A percentile compares a stretch with the other conserved stretches of the same genome.
These are phyloP conservation scores for Heteropelma amictum DNA, from an alignment of 2,888 invertebrate genomes.

Conservation along the genomic window DNA sequence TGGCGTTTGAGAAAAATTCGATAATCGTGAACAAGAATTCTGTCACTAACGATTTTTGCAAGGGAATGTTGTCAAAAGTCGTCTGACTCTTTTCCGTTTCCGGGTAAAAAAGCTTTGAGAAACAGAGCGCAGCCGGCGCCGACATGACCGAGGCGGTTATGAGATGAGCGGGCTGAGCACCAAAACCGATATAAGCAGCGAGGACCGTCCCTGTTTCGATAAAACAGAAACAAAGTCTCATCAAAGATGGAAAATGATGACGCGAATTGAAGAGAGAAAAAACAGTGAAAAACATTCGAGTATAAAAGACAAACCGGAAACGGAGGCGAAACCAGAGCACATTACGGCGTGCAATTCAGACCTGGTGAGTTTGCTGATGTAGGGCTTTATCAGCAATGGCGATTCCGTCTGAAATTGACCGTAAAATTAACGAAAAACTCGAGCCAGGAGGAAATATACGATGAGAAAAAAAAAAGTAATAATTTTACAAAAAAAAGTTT, in stretches of 20 bases:
- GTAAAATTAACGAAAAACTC: background rate
- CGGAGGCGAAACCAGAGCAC: slow-evolving; percentile 96
- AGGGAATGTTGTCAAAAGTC: slow-evolving; percentile 86
- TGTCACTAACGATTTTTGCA: slow-evolving; percentile 85
- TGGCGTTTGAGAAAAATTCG: background rate
- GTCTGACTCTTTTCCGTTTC: slow-evolving; percentile 91
- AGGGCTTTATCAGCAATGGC: slow-evolving; percentile 92
- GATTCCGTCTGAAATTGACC: slow-evolving; percentile 88
- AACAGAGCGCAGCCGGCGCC: slow-evolving; percentile 94
- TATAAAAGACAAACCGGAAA: slow-evolving; percentile 84
- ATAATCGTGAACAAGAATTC: too few species aligned
- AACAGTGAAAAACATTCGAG: slow-evolving; percentile 83
- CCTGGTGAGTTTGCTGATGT: slow-evolving; percentile 88
- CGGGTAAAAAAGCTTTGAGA: slow-evolving; percentile 93
- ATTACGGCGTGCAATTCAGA: slow-evolving; percentile 96
- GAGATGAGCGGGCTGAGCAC: slow-evolving; percentile 91
- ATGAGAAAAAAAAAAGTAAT: background rate
- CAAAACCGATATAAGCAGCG: slow-evolving; percentile 94
- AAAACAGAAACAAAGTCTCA: background rate
- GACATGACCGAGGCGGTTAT: slow-evolving; percentile 98
- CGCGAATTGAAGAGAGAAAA: background rate
- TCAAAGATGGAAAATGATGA: background rate
- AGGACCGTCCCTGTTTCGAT: slow-evolving; percentile 86
- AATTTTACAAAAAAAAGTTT: too few species aligned
- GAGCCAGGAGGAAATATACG: background rate